phyloP scores from a whole-genome alignment of 1,140 invertebrate genomes.

The Brachionus plicatilis region DNA sequence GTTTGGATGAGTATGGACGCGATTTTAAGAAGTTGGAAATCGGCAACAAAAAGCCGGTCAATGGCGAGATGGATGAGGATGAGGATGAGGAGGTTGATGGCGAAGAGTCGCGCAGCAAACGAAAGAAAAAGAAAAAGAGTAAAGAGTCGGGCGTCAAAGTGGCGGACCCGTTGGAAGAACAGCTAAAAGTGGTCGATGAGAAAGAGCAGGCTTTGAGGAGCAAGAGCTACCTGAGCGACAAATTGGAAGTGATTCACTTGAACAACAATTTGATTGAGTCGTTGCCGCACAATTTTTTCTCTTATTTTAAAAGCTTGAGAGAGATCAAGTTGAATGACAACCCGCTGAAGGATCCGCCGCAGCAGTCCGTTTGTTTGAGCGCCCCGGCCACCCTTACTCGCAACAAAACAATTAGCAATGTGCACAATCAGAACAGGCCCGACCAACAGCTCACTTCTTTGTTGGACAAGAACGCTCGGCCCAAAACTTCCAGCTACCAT shows the following conservation, averaged over 20 bases:
- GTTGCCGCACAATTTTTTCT: slow-evolving; percentile 14
- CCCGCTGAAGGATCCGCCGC: slow-evolving; percentile 26
- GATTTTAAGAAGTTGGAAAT: not conserved
- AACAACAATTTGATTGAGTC: slow-evolving; percentile 2
- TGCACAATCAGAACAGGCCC: no score
- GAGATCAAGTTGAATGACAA: slow-evolving; percentile 3
- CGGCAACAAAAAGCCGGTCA: not conserved
- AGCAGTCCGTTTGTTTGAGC: slow-evolving; percentile 10
- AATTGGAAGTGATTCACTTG: slow-evolving; percentile 2
- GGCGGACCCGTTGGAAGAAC: not conserved
- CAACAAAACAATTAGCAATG: not conserved
- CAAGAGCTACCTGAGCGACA: not conserved
- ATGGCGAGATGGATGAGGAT: not conserved
- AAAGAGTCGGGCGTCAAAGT: not conserved
- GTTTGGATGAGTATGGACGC: not conserved
- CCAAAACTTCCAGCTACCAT: not conserved
- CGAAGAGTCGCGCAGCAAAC: not conserved
- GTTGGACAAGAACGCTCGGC: not conserved
- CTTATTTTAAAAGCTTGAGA: not conserved
- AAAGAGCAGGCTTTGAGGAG: not conserved
- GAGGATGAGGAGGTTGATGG: not conserved
- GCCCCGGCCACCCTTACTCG: not conserved
- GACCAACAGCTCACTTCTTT: not conserved
- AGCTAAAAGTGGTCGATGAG: not conserved
- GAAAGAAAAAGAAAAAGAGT: not conserved